Evolutionary conservation across 1,140 invertebrate genomes (phyloP).

Genomic region (Pomacea maculata): DNA sequence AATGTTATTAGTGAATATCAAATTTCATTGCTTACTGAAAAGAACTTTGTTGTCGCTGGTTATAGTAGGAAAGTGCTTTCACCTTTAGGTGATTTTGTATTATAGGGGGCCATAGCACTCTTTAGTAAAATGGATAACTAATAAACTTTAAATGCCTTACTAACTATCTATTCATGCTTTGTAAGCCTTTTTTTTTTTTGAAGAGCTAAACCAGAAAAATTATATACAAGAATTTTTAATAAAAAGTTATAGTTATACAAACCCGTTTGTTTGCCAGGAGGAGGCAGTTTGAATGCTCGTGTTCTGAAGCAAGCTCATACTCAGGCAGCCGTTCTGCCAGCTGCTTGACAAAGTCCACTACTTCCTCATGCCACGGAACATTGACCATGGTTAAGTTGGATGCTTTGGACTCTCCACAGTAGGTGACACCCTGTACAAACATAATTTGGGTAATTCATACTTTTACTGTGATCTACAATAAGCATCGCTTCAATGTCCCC

Average conservation of each 20-base stretch:
- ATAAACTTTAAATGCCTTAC: no score
- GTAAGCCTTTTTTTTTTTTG: no score
- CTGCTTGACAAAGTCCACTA: slow-evolving; percentile 69
- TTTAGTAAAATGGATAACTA: no score
- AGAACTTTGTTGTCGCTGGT: no score
- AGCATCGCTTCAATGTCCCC: not conserved
- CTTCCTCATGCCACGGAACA: slow-evolving; percentile 76
- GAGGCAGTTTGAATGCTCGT: slow-evolving; percentile 76
- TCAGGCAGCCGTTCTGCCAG: slow-evolving; percentile 66
- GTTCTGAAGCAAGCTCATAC: slow-evolving; percentile 74
- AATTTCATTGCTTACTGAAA: no score
- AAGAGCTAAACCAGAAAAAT: no score
- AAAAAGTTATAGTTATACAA: slow-evolving; percentile 8
- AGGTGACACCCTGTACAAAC: slow-evolving; percentile 71
- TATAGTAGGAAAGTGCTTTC: no score
- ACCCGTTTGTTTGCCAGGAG: slow-evolving; percentile 72
- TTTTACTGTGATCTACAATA: not conserved
- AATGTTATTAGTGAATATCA: no score
- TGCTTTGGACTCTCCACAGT: slow-evolving; percentile 73
- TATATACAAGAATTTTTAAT: not conserved
- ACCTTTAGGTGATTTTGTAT: not conserved
- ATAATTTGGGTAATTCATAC: not conserved
- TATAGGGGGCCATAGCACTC: no score
- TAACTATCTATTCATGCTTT: no score
- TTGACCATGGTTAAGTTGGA: slow-evolving; percentile 74